Evolutionary conservation across 1,140 invertebrate genomes (phyloP).

Genomic region (Caerostris darwini): DNA sequence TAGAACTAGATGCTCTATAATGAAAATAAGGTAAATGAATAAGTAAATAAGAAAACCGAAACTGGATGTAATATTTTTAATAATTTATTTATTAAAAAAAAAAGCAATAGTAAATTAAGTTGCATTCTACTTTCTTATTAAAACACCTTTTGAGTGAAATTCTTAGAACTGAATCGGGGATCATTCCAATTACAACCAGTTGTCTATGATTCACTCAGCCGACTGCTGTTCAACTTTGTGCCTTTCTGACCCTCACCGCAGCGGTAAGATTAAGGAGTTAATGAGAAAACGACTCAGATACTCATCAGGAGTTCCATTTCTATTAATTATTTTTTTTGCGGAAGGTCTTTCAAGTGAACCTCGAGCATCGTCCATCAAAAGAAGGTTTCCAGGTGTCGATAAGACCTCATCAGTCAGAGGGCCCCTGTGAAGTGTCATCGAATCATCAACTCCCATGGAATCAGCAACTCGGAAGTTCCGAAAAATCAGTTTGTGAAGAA

Average conservation of each 20-base stretch:
- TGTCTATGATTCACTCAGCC: not conserved
- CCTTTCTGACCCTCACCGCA: not conserved
- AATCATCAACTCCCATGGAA: conserved; percentile 5
- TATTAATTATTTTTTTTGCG: conserved; percentile 57
- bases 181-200: too few species aligned
- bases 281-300: conserved; percentile 43
- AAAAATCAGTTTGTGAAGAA: not conserved
- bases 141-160: too few species aligned
- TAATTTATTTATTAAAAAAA: too few species aligned
- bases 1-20: too few species aligned
- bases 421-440: not conserved
- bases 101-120: too few species aligned
- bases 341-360: not conserved
- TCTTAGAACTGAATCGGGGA: too few species aligned
- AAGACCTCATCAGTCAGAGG: conserved; percentile 33
- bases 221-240: not conserved
- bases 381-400: conserved; percentile 44
- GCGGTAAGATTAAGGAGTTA: not conserved
- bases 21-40: too few species aligned
- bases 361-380: conserved; percentile 40
- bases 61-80: too few species aligned
- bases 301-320: conserved; percentile 9
- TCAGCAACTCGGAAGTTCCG: too few species aligned
- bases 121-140: too few species aligned
- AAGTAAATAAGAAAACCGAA: too few species aligned